phyloP scores from a whole-genome alignment of 2,888 invertebrate genomes.

The Idaea biselata region DNA sequence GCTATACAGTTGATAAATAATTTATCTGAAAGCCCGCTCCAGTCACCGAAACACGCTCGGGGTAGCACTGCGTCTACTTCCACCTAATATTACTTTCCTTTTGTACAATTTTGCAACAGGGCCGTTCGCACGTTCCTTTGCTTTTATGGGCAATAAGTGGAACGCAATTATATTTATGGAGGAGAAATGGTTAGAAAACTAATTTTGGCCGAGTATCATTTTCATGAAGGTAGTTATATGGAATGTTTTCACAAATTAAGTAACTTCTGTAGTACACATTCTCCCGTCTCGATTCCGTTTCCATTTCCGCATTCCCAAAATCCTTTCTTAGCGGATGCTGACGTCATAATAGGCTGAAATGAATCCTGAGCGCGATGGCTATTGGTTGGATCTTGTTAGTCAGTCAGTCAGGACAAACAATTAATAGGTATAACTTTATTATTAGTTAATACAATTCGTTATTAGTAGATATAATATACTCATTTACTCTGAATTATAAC shows the following conservation, averaged over 20 bases:
- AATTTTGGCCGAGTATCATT: constrained; percentile 70
- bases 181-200: constrained; percentile 75
- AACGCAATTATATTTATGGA: constrained; percentile 80
- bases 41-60: constrained; percentile 76
- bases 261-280: not conserved
- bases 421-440: no score
- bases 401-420: no score
- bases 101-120: constrained; percentile 80
- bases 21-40: constrained; percentile 79
- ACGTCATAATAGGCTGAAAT: no score
- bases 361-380: no score
- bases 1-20: constrained; percentile 81
- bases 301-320: no score
- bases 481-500: not conserved
- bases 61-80: constrained; percentile 68
- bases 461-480: not conserved
- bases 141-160: constrained; percentile 81
- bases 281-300: no score
- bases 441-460: no score
- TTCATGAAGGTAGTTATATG: constrained; percentile 32
- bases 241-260: constrained; percentile 1
- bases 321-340: no score
- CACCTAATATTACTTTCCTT: constrained; percentile 79
- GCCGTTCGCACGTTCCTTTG: constrained; percentile 78
- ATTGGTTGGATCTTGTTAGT: no score